Evolutionary conservation across 2,888 invertebrate species (phyloP).

Genomic region (Agriopis leucophaearia): DNA sequence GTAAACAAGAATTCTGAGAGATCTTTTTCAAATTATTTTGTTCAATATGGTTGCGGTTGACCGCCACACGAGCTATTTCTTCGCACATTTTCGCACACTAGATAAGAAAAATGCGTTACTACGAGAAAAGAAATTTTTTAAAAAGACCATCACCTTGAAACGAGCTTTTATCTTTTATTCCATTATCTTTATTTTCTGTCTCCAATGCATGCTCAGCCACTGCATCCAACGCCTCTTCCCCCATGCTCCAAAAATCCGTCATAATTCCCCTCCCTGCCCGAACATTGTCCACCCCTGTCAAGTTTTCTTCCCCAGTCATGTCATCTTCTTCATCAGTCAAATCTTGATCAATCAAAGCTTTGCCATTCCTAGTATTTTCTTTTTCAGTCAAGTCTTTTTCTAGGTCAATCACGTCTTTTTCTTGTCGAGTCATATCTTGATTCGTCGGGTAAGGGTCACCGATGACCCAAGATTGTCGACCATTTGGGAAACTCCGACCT

Average conservation of each 20-base stretch:
- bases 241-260: slow-evolving; percentile 67
- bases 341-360: slow-evolving; percentile 3
- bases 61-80: no score
- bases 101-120: no score
- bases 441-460: slow-evolving; percentile 52
- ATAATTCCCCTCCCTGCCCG: slow-evolving; percentile 62
- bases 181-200: slow-evolving; percentile 71
- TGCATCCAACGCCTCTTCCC: slow-evolving; percentile 69
- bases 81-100: no score
- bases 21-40: no score
- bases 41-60: no score
- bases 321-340: not conserved
- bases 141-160: slow-evolving; percentile 69
- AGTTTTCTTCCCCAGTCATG: slow-evolving; percentile 23
- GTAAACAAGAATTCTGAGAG: no score
- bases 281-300: slow-evolving; percentile 29
- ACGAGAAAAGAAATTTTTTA: not conserved
- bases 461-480: slow-evolving; percentile 73
- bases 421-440: slow-evolving; percentile 18
- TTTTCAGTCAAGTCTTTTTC: slow-evolving; percentile 10
- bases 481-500: slow-evolving; percentile 71
- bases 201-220: slow-evolving; percentile 74
- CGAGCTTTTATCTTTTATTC: slow-evolving; percentile 70
- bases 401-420: not conserved
- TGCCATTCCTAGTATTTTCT: slow-evolving; percentile 4